Percentiles rank a stretch among this genome's conserved stretches.
Conservation (phyloP, 2,113 vertebrate genomes). For the Sinocyclocheilus maitianheensis region DNA sequence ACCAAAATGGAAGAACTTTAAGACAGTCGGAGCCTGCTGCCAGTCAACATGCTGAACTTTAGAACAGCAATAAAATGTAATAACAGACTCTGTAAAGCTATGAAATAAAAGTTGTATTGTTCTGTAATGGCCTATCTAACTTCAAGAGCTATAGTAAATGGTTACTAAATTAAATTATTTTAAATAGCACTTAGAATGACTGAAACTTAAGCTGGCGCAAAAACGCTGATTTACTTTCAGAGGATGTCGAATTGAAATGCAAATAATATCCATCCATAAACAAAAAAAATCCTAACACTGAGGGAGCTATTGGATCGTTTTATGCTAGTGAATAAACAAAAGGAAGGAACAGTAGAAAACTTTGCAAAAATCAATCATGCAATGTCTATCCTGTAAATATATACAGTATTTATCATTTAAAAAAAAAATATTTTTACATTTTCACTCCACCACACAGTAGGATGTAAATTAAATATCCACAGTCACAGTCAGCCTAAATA, state of each 20-base stretch:
- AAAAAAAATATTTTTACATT: slow-evolving; percentile 23
- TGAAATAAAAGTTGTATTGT: background rate
- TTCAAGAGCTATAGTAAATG: background rate
- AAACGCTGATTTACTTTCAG: background rate
- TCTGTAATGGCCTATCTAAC: background rate
- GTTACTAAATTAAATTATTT: no score
- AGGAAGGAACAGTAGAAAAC: background rate
- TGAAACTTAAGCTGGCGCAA: background rate
- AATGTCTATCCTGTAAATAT: slow-evolving; percentile 1
- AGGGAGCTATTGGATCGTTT: background rate
- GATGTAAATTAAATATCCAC: slow-evolving; percentile 10
- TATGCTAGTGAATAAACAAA: slow-evolving; percentile 1
- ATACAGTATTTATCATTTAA: background rate
- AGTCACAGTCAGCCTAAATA: background rate
- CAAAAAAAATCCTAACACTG: background rate
- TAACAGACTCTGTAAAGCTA: background rate
- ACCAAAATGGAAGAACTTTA: background rate
- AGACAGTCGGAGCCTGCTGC: background rate
- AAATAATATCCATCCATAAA: background rate
- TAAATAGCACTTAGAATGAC: background rate
- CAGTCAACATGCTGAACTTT: background rate
- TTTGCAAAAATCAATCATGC: slow-evolving; percentile 5
- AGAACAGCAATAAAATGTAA: background rate
- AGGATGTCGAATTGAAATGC: background rate
- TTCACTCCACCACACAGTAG: slow-evolving; percentile 9